These are phyloP conservation scores for Lamprologus callipterus DNA, from an alignment of 2,113 vertebrate genomes.

Conservation along the genomic window DNA sequence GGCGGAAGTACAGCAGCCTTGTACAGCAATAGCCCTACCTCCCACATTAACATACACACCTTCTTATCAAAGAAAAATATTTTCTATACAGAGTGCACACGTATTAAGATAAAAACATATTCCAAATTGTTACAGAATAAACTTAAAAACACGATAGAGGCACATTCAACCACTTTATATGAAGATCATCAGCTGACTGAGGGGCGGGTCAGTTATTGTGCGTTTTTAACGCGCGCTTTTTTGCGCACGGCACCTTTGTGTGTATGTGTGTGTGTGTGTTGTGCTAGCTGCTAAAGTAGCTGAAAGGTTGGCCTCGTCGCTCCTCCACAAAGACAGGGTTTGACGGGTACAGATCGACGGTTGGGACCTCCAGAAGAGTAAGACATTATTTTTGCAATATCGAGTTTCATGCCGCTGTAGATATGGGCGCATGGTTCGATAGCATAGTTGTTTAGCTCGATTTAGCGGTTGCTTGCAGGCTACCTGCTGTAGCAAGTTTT, in stretches of 20 bases:
- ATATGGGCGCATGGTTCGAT: not conserved
- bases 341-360: not conserved
- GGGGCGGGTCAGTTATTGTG: slow-evolving; percentile 55
- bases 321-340: not conserved
- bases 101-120: not conserved
- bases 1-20: not conserved
- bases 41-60: not conserved
- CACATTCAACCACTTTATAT: not conserved
- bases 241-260: slow-evolving; percentile 33
- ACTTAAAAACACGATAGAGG: no score
- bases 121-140: rapidly evolving
- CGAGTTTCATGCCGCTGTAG: not conserved
- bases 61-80: not conserved
- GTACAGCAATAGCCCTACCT: not conserved
- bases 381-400: not conserved
- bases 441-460: not conserved
- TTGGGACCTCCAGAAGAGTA: not conserved
- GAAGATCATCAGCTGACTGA: slow-evolving; percentile 39
- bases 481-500: slow-evolving; percentile 5
- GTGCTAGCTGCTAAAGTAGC: slow-evolving; percentile 50
- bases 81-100: not conserved
- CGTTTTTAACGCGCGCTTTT: slow-evolving; percentile 60
- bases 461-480: slow-evolving; percentile 18
- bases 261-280: not conserved
- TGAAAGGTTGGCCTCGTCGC: not conserved